phyloP scores from a whole-genome alignment of 2,888 invertebrate genomes.

The Zhengitettix transpicula region DNA sequence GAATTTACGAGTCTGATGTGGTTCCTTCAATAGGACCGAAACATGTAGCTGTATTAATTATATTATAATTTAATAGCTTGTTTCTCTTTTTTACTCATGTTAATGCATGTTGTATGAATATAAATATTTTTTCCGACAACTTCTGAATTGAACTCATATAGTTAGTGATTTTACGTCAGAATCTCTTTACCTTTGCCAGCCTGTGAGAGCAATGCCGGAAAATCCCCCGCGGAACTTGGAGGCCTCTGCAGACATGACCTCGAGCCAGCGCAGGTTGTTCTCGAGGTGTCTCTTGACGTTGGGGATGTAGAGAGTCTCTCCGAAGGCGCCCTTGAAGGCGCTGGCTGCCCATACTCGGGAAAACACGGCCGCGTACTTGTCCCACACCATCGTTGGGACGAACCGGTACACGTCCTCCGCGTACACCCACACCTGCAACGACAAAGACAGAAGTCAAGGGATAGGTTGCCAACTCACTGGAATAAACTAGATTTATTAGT shows the following conservation, averaged over 20 bases:
- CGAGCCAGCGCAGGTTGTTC: conserved; percentile 52
- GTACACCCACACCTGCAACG: conserved; percentile 48
- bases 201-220: conserved; percentile 37
- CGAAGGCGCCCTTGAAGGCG: conserved; percentile 61
- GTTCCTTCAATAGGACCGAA: no score
- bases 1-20: no score
- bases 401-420: conserved; percentile 48
- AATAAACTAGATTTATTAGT: no score
- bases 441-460: no score
- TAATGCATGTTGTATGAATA: no score
- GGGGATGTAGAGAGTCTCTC: conserved; percentile 49
- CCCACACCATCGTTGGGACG: conserved; percentile 36
- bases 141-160: no score
- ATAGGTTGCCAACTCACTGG: no score
- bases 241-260: conserved; percentile 42
- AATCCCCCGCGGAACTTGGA: conserved; percentile 33
- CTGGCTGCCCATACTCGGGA: conserved; percentile 54
- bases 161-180: no score
- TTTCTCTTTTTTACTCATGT: no score
- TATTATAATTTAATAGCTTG: no score
- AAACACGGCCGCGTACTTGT: conserved; percentile 48
- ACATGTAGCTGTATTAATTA: no score
- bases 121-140: no score
- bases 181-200: conserved; percentile 33
- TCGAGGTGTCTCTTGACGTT: conserved; percentile 49